A percentile compares a stretch with the other conserved stretches of the same genome.
Evolutionary conservation across 2,113 vertebrate genomes (phyloP).

Genomic region (Pyrgilauda ruficollis): DNA sequence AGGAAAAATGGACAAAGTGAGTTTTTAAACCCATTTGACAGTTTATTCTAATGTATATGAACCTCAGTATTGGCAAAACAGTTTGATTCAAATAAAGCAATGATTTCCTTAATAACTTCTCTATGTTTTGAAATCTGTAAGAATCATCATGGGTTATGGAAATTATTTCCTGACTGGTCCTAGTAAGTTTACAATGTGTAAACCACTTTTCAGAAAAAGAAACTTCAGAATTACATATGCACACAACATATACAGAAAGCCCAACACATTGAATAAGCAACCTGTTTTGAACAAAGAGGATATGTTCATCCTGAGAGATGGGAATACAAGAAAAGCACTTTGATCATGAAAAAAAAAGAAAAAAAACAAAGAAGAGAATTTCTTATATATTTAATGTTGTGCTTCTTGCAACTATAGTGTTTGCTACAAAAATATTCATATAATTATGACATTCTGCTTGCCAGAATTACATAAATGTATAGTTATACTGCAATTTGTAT

Average conservation of each 20-base stretch:
- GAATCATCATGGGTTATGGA: background rate
- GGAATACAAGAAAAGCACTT: background rate
- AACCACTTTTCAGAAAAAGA: background rate
- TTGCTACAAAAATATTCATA: background rate
- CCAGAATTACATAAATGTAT: background rate
- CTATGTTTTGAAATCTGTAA: background rate
- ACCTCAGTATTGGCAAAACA: background rate
- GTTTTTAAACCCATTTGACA: background rate
- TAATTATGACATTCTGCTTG: background rate
- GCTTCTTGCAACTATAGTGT: background rate
- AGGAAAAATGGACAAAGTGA: background rate
- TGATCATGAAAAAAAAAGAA: background rate
- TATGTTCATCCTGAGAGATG: background rate
- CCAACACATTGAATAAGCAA: background rate
- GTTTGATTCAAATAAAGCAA: background rate
- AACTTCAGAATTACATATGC: background rate
- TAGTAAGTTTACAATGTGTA: background rate
- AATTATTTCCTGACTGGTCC: background rate
- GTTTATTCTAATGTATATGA: background rate
- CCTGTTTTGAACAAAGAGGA: background rate
- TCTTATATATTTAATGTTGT: background rate
- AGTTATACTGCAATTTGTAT: background rate
- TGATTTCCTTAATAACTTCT: background rate
- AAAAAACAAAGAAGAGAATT: background rate
- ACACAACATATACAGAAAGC: background rate